A percentile compares a stretch with the other conserved stretches of the same genome.
Evolutionary conservation across 2,113 vertebrate species (phyloP).

Genomic region (Parus major): DNA sequence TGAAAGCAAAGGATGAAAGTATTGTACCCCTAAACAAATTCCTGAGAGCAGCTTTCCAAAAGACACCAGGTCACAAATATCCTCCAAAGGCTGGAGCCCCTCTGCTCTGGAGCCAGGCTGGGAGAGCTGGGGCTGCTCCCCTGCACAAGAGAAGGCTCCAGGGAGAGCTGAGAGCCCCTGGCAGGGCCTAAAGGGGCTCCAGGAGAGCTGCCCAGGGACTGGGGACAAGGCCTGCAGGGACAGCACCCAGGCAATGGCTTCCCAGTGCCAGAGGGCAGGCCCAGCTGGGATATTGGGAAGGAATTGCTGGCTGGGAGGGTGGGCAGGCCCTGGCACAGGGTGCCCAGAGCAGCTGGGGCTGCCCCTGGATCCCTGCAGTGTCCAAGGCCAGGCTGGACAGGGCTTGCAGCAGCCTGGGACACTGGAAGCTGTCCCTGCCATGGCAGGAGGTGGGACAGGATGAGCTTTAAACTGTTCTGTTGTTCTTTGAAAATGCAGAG

Average conservation of each 20-base stretch:
- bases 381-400: fast-evolving
- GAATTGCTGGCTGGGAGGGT: fast-evolving
- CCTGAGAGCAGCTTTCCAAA: neutral
- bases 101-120: neutral
- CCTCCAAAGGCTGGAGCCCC: fast-evolving
- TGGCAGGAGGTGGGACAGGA: fast-evolving
- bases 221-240: neutral
- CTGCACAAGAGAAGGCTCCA: neutral
- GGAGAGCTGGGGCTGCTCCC: fast-evolving
- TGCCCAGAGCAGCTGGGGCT: neutral
- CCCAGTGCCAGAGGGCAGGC: neutral
- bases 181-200: neutral
- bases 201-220: neutral
- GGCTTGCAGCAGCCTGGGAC: fast-evolving
- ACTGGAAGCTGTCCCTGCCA: fast-evolving
- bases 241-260: neutral
- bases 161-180: neutral
- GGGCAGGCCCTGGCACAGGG: neutral
- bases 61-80: neutral
- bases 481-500: fast-evolving
- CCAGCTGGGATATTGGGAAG: fast-evolving
- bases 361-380: neutral
- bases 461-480: fast-evolving
- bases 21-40: neutral
- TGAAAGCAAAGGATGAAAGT: neutral